Conservation (phyloP, 1,140 invertebrate genomes). For the Rhizoglyphus robini region DNA sequence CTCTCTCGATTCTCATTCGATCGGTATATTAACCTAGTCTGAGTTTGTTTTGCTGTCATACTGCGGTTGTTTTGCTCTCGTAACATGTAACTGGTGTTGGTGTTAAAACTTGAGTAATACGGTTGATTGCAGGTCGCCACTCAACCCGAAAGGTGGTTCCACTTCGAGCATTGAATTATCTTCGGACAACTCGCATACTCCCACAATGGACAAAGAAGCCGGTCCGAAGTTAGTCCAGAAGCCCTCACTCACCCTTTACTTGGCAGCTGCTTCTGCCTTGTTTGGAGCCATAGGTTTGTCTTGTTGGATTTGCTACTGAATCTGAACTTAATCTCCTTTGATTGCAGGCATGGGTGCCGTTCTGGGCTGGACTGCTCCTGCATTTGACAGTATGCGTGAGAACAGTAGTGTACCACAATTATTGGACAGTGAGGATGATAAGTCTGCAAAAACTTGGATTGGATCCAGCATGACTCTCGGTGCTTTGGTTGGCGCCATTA, state of each 20-base stretch:
- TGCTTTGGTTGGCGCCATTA: slow-evolving; percentile 24
- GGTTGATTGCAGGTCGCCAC: slow-evolving; percentile 9
- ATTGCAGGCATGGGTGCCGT: slow-evolving; percentile 20
- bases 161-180: neutral
- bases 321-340: neutral
- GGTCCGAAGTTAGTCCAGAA: neutral
- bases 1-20: too few relatives aligned
- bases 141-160: slow-evolving; percentile 10
- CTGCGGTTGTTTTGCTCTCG: too few relatives aligned
- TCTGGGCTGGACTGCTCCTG: slow-evolving; percentile 24
- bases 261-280: slow-evolving; percentile 21
- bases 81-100: too few relatives aligned
- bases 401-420: slow-evolving; percentile 1
- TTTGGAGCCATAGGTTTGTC: slow-evolving; percentile 22
- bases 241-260: slow-evolving; percentile 18
- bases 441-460: slow-evolving; percentile 24
- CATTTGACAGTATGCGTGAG: slow-evolving; percentile 21
- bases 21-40: too few relatives aligned
- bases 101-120: too few relatives aligned
- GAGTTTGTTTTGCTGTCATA: too few relatives aligned
- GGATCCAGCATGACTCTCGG: slow-evolving; percentile 25
- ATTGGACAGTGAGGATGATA: slow-evolving; percentile 2
- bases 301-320: neutral
- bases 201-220: slow-evolving; percentile 6
- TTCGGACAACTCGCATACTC: neutral